Evolutionary conservation across 2,113 vertebrate genomes (phyloP).

Genomic region (Apistogramma diplotaenia): DNA sequence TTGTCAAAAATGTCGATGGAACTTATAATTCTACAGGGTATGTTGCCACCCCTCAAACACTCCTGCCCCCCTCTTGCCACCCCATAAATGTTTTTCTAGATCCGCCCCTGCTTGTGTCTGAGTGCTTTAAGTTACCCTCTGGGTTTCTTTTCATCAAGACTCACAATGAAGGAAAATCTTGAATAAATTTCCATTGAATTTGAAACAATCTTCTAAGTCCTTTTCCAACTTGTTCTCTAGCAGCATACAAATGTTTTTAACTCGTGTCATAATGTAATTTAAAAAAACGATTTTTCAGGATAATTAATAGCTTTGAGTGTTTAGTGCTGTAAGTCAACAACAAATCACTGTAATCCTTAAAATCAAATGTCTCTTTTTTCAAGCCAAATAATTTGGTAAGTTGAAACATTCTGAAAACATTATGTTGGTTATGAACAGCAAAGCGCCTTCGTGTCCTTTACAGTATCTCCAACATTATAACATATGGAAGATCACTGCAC

Average conservation of each 20-base stretch:
- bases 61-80: too few species aligned
- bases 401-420: too few species aligned
- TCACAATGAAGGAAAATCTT: background rate
- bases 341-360: background rate
- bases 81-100: too few species aligned
- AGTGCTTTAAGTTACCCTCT: background rate
- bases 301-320: background rate
- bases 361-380: background rate
- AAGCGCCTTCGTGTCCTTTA: background rate
- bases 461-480: background rate
- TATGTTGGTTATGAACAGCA: too few species aligned
- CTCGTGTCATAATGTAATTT: background rate
- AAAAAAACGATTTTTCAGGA: background rate
- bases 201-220: background rate
- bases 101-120: too few species aligned
- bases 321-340: background rate
- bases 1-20: too few species aligned
- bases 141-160: background rate
- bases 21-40: too few species aligned
- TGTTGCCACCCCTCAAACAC: too few species aligned
- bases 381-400: too few species aligned
- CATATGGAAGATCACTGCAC: background rate
- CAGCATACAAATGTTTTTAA: background rate
- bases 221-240: background rate
- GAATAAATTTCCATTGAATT: background rate